Conservation (phyloP, 2,888 invertebrate genomes). For the Leptogaster cylindrica region DNA sequence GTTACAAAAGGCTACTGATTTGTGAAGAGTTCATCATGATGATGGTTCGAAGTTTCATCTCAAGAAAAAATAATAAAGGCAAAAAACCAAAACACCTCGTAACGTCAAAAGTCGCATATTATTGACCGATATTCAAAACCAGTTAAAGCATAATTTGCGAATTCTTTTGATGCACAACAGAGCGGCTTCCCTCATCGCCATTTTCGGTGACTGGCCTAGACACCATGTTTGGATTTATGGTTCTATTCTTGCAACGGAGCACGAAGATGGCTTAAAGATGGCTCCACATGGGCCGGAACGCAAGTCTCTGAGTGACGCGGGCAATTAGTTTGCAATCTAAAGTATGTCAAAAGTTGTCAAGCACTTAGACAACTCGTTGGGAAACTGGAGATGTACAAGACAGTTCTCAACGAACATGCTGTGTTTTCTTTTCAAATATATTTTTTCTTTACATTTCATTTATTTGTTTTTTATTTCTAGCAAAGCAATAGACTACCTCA, state of each 20-base stretch:
- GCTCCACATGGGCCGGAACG: not conserved
- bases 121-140: constrained; percentile 20
- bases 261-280: not conserved
- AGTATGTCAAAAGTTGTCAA: not conserved
- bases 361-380: too few species aligned
- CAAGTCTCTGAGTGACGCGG: not conserved
- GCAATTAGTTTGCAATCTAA: not conserved
- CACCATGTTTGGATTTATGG: constrained; percentile 8
- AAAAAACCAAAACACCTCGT: not conserved
- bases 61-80: too few species aligned
- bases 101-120: not conserved
- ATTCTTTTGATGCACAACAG: not conserved
- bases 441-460: too few species aligned
- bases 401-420: too few species aligned
- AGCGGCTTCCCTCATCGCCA: not conserved
- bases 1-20: not conserved
- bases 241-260: not conserved
- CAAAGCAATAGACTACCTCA: too few species aligned
- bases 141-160: not conserved
- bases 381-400: too few species aligned
- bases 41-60: too few species aligned
- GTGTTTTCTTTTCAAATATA: too few species aligned
- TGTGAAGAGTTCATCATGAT: not conserved
- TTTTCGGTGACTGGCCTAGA: not conserved
- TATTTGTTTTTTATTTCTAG: too few species aligned